Conservation (phyloP, 2,113 vertebrate genomes). For the Picathartes gymnocephalus region DNA sequence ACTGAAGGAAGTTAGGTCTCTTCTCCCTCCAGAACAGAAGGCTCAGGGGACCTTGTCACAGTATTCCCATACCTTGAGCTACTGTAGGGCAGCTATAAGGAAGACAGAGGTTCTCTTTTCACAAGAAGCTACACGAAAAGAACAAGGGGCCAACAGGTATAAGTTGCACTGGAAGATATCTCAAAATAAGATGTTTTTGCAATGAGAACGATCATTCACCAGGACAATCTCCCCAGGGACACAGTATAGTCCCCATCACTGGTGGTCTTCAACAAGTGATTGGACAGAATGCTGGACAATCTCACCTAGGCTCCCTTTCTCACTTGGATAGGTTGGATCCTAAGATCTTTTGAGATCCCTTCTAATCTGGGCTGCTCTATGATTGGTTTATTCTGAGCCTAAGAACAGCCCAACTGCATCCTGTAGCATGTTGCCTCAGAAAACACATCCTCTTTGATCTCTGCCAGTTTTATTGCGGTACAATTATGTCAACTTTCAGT, state of each 20-base stretch:
- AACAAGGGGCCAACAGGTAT: not conserved
- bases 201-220: not conserved
- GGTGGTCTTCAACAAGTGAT: not conserved
- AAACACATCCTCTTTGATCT: not conserved
- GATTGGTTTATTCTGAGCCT: not conserved
- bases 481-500: not conserved
- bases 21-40: not conserved
- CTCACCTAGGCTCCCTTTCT: not conserved
- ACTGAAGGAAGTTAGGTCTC: not conserved
- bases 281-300: not conserved
- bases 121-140: not conserved
- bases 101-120: not conserved
- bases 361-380: not conserved
- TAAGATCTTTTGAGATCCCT: not conserved
- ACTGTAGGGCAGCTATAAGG: not conserved
- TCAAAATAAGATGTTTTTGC: not conserved
- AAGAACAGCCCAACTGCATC: not conserved
- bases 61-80: not conserved
- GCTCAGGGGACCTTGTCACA: not conserved
- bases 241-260: not conserved
- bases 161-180: not conserved
- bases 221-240: not conserved
- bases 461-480: not conserved
- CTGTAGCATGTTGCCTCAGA: not conserved
- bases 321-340: not conserved